Conservation (phyloP, 30 jellyfish, hydroid and myxozoan species). For the Nemopilema nomurai region DNA sequence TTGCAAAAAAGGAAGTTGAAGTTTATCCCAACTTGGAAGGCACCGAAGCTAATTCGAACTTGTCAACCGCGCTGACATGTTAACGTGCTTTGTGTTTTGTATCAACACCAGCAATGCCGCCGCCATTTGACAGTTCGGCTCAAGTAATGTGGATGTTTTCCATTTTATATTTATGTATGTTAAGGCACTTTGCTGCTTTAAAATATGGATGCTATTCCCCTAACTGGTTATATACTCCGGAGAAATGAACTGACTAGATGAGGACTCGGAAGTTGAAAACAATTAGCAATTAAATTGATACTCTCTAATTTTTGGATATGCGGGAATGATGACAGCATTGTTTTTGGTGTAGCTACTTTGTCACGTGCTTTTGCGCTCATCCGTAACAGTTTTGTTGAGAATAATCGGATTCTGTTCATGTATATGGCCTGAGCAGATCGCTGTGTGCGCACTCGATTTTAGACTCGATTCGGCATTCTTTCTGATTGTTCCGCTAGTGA, state of each 20-base stretch:
- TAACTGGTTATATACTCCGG: no score
- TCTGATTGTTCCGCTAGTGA: no score
- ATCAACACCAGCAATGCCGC: background rate
- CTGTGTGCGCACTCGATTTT: background rate
- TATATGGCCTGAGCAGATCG: background rate
- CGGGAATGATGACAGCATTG: no score
- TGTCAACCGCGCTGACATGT: background rate
- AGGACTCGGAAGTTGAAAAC: no score
- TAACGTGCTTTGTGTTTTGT: background rate
- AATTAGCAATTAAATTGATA: no score
- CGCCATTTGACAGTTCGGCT: background rate
- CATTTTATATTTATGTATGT: background rate
- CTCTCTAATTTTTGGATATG: no score
- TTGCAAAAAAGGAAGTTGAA: background rate
- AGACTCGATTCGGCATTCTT: background rate
- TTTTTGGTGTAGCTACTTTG: no score
- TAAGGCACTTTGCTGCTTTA: background rate
- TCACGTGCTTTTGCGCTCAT: background rate
- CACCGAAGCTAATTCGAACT: background rate
- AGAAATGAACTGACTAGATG: no score
- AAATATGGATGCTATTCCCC: background rate
- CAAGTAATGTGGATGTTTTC: background rate
- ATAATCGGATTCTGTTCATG: background rate
- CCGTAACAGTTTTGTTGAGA: background rate
- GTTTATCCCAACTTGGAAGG: background rate